Evolutionary conservation across 2,797 vertebrate species (phyloP), one percentile per base, ranked within the genome.

Genomic region (Enteromius unitaeniatus): DNA sequence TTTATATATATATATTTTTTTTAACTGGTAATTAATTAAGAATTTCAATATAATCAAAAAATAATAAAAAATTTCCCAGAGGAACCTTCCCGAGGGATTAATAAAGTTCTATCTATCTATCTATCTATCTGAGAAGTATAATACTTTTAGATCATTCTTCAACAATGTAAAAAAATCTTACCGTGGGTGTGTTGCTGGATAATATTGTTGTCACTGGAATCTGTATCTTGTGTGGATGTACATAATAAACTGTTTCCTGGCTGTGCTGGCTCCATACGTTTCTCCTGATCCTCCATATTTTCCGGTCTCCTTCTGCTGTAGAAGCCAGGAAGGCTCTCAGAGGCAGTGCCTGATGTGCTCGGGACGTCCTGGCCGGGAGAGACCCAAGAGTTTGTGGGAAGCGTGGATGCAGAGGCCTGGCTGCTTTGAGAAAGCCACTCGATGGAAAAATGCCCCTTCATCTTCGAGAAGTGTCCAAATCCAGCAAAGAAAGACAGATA

Each of bases 361-460:
- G 88, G 86, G 72, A 62, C 79, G 2, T 82, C 82, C 34, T 37
- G 75, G 42, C 73, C 87, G 0, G 37, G 40, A 31, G 51, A 62
- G 40, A 64, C 55, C 69, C 79, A 81, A 14, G 77, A 64, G 64
- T 79, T 53, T 15, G 81, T 45, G 49, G 45, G 51, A 34, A 34
- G 64, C 4, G 6, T 26, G 28, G 70, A 23, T 7, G 19, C 75
- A 45, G 85, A 0, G 0, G 80, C 68, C 88, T 91, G 92, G 91
- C 95, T 96, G 90, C 95, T 96, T 87, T 95, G 93, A 2, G 95
- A 93, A 87, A 96, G 93, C 95, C 95, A 96, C 84, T 96, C 95
- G 2, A 96, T 93, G 1, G 94, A 95, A 68, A 95, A 96, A 15
- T 87, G 89, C 82, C 92, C 90, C 49, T 91, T 93, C 95, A 95